Evolutionary conservation across 2,797 vertebrate genomes (phyloP), one percentile per base, ranked within the genome.

Genomic region (Erpetoichthys calabaricus): DNA sequence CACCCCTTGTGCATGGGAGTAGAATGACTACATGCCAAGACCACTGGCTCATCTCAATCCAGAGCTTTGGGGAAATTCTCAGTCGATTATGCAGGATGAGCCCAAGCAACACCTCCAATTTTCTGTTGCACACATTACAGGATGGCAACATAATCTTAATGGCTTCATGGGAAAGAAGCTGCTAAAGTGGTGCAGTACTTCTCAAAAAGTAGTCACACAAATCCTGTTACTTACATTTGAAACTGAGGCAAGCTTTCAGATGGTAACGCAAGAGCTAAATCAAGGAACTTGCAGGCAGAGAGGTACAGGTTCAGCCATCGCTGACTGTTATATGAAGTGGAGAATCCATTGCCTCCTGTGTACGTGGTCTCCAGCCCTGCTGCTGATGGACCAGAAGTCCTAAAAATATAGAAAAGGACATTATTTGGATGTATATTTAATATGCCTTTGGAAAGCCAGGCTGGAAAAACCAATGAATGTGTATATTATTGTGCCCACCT

Each of bases 251-350:
- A 85, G 72, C 92, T 94, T 81, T 97, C 96, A 2, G 95, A 97
- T 7, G 96, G 96, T 62, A 99, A 79, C 42, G 95, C 91, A 57
- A 99, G 72, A 64, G 96, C 94, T 77, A 99, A 84, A 67, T 99
- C 96, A 79, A 99, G 82, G 74, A 99, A 94, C 75, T 99, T 99
- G 77, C 96, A 99, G 64, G 96, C 96, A 1, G 96, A 97, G 59
- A 99, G 82, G 74, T 98, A 99, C 44, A 99, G 88, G 74, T 97
- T 97, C 71, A 99, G 75, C 96, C 96, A 99, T 47, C 94, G 92
- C 71, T 99, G 96, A 74, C 94, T 98, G 66, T 97, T 99, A 74
- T 99, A 99, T 47, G 96, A 99, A 1, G 96, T 98, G 59, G 96
- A 98, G 74, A 98, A 98, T 59, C 96, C 96, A 50, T 98, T 99